Evolutionary conservation across 2,888 invertebrate genomes (phyloP).

Genomic region (Hylaea fasciaria): DNA sequence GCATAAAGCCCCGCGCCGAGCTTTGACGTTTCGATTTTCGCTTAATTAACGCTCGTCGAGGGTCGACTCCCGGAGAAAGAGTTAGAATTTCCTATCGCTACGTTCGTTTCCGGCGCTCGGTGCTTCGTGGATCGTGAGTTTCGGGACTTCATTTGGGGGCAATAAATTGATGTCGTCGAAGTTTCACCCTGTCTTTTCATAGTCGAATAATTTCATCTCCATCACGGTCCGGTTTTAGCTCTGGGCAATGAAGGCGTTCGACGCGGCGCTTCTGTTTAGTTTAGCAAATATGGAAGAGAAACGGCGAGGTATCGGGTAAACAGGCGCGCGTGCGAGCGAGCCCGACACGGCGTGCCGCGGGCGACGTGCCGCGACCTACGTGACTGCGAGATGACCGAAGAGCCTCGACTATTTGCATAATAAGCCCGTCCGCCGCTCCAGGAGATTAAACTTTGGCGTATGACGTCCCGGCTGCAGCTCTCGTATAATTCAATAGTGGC

Average conservation of each 20-base stretch:
- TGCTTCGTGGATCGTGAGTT: conserved; percentile 62
- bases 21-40: conserved; percentile 83
- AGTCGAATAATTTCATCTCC: conserved; percentile 77
- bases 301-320: conserved; percentile 35
- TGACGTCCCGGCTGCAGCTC: conserved; percentile 77
- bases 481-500: conserved; percentile 83
- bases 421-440: conserved; percentile 77
- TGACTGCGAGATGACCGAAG: conserved; percentile 73
- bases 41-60: conserved; percentile 79
- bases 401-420: conserved; percentile 79
- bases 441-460: conserved; percentile 82
- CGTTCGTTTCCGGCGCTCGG: conserved; percentile 67
- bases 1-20: conserved; percentile 77
- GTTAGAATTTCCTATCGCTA: conserved; percentile 69
- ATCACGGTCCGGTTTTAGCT: conserved; percentile 65
- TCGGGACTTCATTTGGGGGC: conserved; percentile 68
- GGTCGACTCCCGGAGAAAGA: conserved; percentile 67
- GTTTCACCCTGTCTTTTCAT: conserved; percentile 72
- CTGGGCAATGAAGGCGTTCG: conserved; percentile 63
- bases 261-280: conserved; percentile 30
- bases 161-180: conserved; percentile 74
- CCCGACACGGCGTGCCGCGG: conserved; percentile 29
- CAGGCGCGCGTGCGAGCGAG: conserved; percentile 32
- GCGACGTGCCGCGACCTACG: conserved; percentile 62
- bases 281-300: conserved; percentile 32